Base-by-base conservation (phyloP, 2,888 invertebrate species). In the Eulithis testata region DNA sequence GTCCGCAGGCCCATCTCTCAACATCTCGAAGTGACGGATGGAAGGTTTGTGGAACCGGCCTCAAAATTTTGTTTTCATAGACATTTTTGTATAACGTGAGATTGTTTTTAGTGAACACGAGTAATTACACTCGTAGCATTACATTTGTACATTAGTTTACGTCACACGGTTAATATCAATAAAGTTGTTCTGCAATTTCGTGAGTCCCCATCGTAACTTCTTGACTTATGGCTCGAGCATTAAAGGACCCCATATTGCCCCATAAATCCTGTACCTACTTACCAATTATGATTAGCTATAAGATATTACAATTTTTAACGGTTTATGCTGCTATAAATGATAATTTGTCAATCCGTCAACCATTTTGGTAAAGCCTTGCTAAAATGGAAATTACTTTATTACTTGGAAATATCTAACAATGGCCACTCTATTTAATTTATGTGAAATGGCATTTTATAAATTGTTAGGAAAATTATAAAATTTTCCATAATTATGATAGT, bases 181-280 rank as follows among this genome's bases (percentile, higher is more conserved):
- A 74, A 72, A 73, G 67, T 66, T 67, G 70, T 69, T 71, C 71
- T 61, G 72, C 72, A 70, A 70, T 73, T 75, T 64, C 74, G 73
- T 72, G 72, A 71, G 70, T 66, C 65, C 63, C 70, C 65, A 72
- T 73, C 77, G 73, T 80, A 77, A 78, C 75, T 76, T 73, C 68
- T 63, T 73, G 71, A 75, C 75, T 76, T 78, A 76, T 72, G 73
- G 66, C 73, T 69, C 55, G 52, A 69, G 67, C 72, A 74, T 74
- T 78, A 75, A 75, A 70, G 72, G 71, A 70, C 69, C 69, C 68
- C 64, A 70, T 74, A 74, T 75, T 71, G 71, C 70, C 65, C 68
- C 65, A 71, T 75, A 75, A 75, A 76, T 73, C 65, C 52, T 68
- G 54, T 65, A 65, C 70, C 71, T 72, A 73, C 71, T 73, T 72